phyloP scores from a whole-genome alignment of 2,113 vertebrate genomes.

The Aramus guarauna region DNA sequence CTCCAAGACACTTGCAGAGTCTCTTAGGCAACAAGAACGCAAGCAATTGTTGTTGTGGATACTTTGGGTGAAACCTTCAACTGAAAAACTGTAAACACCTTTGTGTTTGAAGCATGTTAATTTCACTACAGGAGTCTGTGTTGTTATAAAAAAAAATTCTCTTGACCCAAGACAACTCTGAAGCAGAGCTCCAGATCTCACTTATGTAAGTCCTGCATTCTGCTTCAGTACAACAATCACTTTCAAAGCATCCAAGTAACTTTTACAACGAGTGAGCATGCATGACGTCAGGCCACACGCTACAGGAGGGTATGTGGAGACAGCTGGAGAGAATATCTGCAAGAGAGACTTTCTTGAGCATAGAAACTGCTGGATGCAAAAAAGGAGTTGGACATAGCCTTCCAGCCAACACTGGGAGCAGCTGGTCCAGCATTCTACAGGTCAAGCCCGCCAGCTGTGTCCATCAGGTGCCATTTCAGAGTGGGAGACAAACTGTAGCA shows the following conservation, averaged over 20 bases:
- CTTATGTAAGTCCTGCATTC: neutral
- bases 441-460: neutral
- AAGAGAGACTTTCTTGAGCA: neutral
- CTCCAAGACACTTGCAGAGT: neutral
- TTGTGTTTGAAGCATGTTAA: neutral
- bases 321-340: neutral
- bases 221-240: neutral
- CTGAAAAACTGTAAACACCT: neutral
- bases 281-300: neutral
- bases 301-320: neutral
- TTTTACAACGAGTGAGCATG: neutral
- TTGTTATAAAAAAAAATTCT: neutral
- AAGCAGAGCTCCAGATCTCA: neutral
- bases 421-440: neutral
- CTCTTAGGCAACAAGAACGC: constrained; percentile 28
- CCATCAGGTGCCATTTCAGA: neutral
- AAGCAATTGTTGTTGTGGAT: neutral
- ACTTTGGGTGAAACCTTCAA: neutral
- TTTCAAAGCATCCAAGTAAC: neutral
- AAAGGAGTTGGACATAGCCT: neutral
- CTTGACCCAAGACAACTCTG: neutral
- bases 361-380: neutral
- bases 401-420: neutral
- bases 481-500: neutral
- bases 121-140: neutral